Evolutionary conservation across 2,113 vertebrate species (phyloP), one percentile per base, ranked within the genome.

Genomic region (Lethenteron reissneri): DNA sequence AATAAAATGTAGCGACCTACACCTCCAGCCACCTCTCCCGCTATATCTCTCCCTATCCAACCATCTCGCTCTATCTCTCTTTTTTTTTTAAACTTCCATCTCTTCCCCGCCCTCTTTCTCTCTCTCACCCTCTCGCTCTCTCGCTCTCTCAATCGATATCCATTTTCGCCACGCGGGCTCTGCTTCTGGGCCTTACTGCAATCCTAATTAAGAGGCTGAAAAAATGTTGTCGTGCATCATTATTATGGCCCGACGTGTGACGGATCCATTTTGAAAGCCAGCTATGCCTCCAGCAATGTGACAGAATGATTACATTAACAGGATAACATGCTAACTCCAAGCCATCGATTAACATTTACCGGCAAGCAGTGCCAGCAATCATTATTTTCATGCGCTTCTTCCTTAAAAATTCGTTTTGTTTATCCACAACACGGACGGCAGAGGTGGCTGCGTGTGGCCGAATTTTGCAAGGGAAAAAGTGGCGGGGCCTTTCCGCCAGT

Each of bases 221-320:
- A 25, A 68, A 68, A 68, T 11, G 64, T 68, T 25, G 25, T n/a
- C 64, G 25, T 68, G 25, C 64, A 68, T 68, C 64, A 68, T 68
- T 8, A 68, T 25, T 68, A 25, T n/a, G 25, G 64, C n/a, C n/a
- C 25, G 11, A 68, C 64, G 10, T 68, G 64, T n/a, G 64, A 68
- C 25, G 64, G n/a, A 68, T 17, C n/a, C 64, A 17, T 68, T 68
- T 68, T 25, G n/a, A 17, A n/a, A 68, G 64, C 64, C 64, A 68
- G 41, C 41, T 41, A 41, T 41, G 41, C 41, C 41, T 41, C 64
- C 25, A 25, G 64, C 8, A 68, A 68, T 68, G 64, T 68, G 64
- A 68, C 64, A 68, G 64, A 68, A 68, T 68, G n/a, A 68, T 68
- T 68, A 68, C 64, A 68, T 68, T 68, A 68, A 68, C 64, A 68